phyloP scores from a whole-genome alignment of 2,113 vertebrate genomes.

The Ptilorrhoa leucosticta region DNA sequence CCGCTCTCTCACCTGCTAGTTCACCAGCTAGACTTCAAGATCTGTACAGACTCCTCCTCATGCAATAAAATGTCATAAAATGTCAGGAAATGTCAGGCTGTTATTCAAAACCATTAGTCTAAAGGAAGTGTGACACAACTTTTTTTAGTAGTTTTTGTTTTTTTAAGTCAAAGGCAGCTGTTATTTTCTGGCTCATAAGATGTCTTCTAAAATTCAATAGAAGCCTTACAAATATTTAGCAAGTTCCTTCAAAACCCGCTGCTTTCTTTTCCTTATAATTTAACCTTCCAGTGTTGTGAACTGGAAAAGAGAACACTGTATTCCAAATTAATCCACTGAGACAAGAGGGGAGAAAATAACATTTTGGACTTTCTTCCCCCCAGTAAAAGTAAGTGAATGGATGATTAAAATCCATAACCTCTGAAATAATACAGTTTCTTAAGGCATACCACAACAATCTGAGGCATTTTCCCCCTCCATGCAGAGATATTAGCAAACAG shows the following conservation, averaged over 20 bases:
- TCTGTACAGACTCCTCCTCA: background rate
- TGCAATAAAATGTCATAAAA: slow-evolving; percentile 29
- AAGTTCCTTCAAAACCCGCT: slow-evolving; percentile 13
- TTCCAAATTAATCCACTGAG: slow-evolving; percentile 14
- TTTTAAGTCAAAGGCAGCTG: slow-evolving; percentile 59
- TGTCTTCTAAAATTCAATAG: slow-evolving; percentile 30
- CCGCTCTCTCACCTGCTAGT: background rate
- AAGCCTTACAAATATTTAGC: slow-evolving; percentile 55
- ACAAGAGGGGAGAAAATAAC: background rate
- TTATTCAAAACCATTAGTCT: slow-evolving; percentile 34
- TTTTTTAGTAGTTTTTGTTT: background rate
- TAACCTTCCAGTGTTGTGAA: slow-evolving; percentile 19
- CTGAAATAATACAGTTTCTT: background rate
- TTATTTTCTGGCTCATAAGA: slow-evolving; percentile 55
- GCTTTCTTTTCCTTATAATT: background rate
- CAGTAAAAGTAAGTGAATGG: background rate
- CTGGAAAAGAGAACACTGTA: slow-evolving; percentile 30
- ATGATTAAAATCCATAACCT: background rate
- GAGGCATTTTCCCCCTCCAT: background rate
- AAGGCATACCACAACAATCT: background rate
- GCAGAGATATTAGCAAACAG: background rate
- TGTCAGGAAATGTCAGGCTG: slow-evolving; percentile 25
- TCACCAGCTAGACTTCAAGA: background rate
- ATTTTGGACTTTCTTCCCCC: background rate
- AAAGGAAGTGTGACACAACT: slow-evolving; percentile 41